Evolutionary conservation across 2,113 vertebrate species (phyloP).

Genomic region (Oenanthe oenanthe): DNA sequence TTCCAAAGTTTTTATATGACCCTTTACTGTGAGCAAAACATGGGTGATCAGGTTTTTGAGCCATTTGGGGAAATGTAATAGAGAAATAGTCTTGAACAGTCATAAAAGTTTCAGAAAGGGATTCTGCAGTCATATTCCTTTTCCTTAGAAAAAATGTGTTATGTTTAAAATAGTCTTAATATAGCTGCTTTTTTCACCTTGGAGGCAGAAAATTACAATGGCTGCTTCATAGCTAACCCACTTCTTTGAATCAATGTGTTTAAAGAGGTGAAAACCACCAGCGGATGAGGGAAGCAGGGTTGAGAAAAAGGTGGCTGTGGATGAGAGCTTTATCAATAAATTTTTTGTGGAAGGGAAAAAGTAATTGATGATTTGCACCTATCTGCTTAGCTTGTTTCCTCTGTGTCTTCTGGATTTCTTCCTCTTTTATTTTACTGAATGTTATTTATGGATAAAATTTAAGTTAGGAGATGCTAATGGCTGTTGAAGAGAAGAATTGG

Average conservation of each 20-base stretch:
- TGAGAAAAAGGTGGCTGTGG: neutral
- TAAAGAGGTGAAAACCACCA: constrained; percentile 30
- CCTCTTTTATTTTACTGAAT: neutral
- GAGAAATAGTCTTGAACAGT: neutral
- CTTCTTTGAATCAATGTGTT: constrained; percentile 25
- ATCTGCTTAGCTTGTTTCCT: neutral
- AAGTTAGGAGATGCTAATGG: neutral
- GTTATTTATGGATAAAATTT: neutral
- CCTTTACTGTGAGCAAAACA: neutral
- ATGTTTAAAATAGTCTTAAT: constrained; percentile 3
- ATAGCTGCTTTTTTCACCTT: neutral
- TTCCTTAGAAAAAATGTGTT: neutral
- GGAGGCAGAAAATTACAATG: neutral
- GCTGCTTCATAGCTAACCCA: neutral
- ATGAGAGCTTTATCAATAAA: neutral
- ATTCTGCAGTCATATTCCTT: neutral
- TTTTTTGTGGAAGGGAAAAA: neutral
- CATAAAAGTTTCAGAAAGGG: neutral
- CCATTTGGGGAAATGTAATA: neutral
- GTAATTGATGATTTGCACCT: constrained; percentile 9
- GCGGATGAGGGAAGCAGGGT: neutral
- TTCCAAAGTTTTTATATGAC: neutral
- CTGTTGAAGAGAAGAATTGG: neutral
- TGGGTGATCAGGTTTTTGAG: neutral
- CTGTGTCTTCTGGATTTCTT: neutral